A percentile compares a stretch with the other conserved stretches of the same genome.
These are phyloP conservation scores for Atta colombica DNA, from an alignment of 1,140 invertebrate species.

Conservation along the genomic window DNA sequence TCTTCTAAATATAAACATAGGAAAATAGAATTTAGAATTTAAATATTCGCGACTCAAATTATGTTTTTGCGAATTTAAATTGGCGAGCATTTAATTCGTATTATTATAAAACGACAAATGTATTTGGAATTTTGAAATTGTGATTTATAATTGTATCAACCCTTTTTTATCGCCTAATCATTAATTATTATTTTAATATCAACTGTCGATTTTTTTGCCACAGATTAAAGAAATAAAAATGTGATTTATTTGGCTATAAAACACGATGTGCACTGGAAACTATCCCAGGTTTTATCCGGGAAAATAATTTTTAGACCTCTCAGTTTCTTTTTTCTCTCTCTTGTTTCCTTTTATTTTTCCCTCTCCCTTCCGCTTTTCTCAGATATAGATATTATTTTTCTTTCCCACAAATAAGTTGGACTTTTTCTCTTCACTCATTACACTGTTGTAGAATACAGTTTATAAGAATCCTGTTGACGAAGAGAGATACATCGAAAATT, in stretches of 20 bases:
- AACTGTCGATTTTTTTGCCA: background rate
- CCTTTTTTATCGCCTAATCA: background rate
- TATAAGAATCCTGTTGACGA: constrained; percentile 26
- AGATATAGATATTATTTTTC: constrained; percentile 27
- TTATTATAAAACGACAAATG: background rate
- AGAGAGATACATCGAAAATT: constrained; percentile 39
- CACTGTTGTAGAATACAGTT: constrained; percentile 8
- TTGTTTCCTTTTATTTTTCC: background rate
- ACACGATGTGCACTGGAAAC: background rate
- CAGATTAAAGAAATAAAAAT: background rate
- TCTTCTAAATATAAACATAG: background rate
- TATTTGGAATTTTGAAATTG: background rate
- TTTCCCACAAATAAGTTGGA: background rate
- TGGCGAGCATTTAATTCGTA: background rate
- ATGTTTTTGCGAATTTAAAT: background rate
- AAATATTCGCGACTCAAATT: background rate
- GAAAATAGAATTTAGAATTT: too few relatives aligned
- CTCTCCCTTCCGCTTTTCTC: background rate
- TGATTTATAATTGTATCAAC: background rate
- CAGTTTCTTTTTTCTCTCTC: background rate
- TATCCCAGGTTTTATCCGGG: background rate
- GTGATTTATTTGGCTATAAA: constrained; percentile 15
- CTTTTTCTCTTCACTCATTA: constrained; percentile 29
- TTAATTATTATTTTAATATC: background rate
- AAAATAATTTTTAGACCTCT: background rate